Base-by-base conservation (phyloP, 2,113 vertebrate genomes). In the Gymnorhina tibicen region DNA sequence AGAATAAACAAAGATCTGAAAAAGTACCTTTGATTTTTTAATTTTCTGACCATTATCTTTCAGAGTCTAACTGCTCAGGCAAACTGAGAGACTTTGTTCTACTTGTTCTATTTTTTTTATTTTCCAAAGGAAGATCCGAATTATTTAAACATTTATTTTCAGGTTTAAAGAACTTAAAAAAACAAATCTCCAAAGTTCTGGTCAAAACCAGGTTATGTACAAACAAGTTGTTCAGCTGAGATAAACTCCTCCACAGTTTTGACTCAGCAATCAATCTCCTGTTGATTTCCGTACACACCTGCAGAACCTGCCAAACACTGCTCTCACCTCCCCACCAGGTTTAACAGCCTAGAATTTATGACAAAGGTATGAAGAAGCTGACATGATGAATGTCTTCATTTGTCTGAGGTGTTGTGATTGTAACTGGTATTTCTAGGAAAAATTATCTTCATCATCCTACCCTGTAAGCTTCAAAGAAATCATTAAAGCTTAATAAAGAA, bases 401-500 rank as follows among this genome's bases (percentile, higher is more conserved):
- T 53, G 27, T 78, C 39, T 62, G 47, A 78, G 33, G 8, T 69
- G 47, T 4, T 66, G 64, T 91, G 95, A 95, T 97, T 41, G 92
- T 95, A 95, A 70, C 42, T 42, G 91, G 24, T 96, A 97, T 97
- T 97, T 97, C 97, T 97, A 91, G 15, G 55, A 82, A 81, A 81
- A 96, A 89, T 89, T 95, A 97, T 94, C 87, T 95, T 92, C 39
- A 86, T 95, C 96, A 95, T 93, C 93, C 82, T 84, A 76, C 23
- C 21, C 55, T 83, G 37, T 74, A 89, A 95, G 59, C 64, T 56
- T 72, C 78, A 81, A 91, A 96, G 72, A 97, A 95, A 97, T 96
- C 89, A 94, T 76, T 91, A 87, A 90, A 95, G 56, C 55, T 92
- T 91, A 93, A 96, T 82, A 93, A 95, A 94, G 28, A 62, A 91